These are phyloP conservation scores for Drosophila paranaensis DNA, from an alignment of 2,888 invertebrate genomes.

Conservation along the genomic window DNA sequence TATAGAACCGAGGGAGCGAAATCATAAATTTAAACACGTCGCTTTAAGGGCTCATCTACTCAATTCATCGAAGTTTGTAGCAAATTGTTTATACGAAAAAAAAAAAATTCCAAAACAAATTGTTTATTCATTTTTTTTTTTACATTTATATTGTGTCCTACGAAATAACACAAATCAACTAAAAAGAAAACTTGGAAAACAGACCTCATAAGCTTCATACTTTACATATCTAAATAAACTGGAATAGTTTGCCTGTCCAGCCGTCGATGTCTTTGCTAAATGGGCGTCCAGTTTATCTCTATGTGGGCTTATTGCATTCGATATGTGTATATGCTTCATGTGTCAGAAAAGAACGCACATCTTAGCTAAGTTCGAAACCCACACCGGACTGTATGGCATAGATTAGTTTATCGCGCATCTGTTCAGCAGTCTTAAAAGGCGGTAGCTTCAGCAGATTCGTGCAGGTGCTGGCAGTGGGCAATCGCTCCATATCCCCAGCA, in stretches of 20 bases:
- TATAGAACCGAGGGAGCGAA: conserved; percentile 17
- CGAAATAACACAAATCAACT: conserved; percentile 48
- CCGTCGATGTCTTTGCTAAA: conserved; percentile 29
- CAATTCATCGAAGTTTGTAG: not conserved
- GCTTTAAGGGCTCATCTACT: conserved; percentile 12
- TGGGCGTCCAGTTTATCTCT: conserved; percentile 24
- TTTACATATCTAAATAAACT: conserved; percentile 56
- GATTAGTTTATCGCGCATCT: conserved; percentile 92
- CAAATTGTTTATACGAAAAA: conserved; percentile 13
- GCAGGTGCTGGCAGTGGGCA: conserved; percentile 99
- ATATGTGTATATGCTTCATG: conserved; percentile 48
- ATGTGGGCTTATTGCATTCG: conserved; percentile 37
- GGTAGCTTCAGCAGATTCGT: conserved; percentile 99
- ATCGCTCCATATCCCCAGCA: conserved; percentile 94
- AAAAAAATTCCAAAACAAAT: conserved; percentile 13
- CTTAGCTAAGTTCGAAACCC: conserved; percentile 97
- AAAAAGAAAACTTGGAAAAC: conserved; percentile 53
- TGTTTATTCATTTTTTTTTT: conserved; percentile 20
- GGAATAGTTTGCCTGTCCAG: conserved; percentile 54
- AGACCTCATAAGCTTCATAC: conserved; percentile 70
- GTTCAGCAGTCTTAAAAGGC: conserved; percentile 91
- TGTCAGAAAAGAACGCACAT: conserved; percentile 12
- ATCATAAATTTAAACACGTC: conserved; percentile 22
- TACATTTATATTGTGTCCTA: conserved; percentile 52
- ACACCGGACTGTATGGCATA: conserved; percentile 98